Base-by-base conservation (phyloP, 2,113 vertebrate genomes). In the Tetrao urogallus region DNA sequence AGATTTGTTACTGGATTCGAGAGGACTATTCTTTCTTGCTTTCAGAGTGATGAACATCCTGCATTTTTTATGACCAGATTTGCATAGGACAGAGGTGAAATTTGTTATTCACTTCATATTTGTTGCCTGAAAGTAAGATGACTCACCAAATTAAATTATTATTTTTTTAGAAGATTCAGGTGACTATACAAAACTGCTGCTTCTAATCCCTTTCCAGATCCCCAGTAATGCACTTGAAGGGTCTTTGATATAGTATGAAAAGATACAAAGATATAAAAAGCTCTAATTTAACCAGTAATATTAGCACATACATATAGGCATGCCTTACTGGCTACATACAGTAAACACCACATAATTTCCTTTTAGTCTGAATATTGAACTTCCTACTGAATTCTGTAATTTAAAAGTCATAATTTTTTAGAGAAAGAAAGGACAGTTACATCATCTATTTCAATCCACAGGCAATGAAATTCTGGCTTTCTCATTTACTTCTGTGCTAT, bases 61-160 rank as follows among this genome's bases (percentile, higher is more conserved):
- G 74, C 50, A 34, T 71, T 70, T 94, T 71, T 8, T 38, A 40
- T 15, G 25, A 88, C 38, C 56, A 93, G 89, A 91, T 94, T 89
- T 93, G 56, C 0, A 0, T 88, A 76, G 75, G 34, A 92, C 50
- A 95, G 79, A 82, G 64, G 71, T 95, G 77, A 94, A 91, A 74
- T 83, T 28, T 73, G 45, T 61, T 87, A 75, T 36, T 1, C 38
- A 0, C 28, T 47, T 72, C 79, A 14, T 50, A 30, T 10, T 69
- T 71, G 15, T 57, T 22, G 0, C 42, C 50, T 93, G 58, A 87
- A 82, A 82, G 18, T n/a, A 73, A 82, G 34, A 77, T 80, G 82
- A 91, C 20, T 92, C 56, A 92, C 15, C 57, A 89, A 90, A 45
- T 3, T 3, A 40, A 63, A 76, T 20, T 79, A 27, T 20, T 69